phyloP scores from a whole-genome alignment of 2,113 vertebrate species.

The Furnarius figulus region DNA sequence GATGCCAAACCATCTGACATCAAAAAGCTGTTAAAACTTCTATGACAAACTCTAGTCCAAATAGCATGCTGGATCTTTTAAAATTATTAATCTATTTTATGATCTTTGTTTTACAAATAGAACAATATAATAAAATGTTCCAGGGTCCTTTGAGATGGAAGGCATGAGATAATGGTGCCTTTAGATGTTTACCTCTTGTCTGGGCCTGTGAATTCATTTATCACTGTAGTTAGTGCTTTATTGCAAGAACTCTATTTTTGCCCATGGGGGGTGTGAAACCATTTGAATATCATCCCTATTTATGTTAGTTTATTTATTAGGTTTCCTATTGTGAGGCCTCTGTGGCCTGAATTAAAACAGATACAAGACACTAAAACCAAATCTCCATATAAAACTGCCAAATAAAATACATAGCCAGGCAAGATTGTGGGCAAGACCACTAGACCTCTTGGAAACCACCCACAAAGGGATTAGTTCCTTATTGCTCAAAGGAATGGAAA shows the following conservation, averaged over 20 bases:
- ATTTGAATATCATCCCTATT: slow-evolving; percentile 19
- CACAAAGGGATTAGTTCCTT: slow-evolving; percentile 7
- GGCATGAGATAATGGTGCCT: background rate
- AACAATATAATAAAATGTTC: background rate
- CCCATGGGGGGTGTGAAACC: background rate
- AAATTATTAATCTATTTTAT: slow-evolving; percentile 11
- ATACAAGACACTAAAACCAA: background rate
- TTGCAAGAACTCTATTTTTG: background rate
- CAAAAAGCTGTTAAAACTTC: slow-evolving; percentile 1
- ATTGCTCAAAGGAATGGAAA: background rate
- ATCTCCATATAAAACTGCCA: background rate
- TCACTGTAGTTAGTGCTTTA: background rate
- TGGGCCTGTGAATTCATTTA: background rate
- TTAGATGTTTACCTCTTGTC: slow-evolving; percentile 39
- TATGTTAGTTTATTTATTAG: slow-evolving; percentile 22
- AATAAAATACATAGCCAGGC: background rate
- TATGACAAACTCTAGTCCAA: background rate
- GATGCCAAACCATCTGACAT: background rate
- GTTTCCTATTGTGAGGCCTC: background rate
- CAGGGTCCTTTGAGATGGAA: slow-evolving; percentile 8
- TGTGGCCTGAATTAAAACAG: slow-evolving; percentile 2
- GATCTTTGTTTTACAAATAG: slow-evolving; percentile 12
- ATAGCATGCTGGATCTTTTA: background rate
- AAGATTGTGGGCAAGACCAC: background rate
- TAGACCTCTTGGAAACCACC: slow-evolving; percentile 1